phyloP scores from a whole-genome alignment of 2,888 invertebrate species.

The Sphinx pinastri region DNA sequence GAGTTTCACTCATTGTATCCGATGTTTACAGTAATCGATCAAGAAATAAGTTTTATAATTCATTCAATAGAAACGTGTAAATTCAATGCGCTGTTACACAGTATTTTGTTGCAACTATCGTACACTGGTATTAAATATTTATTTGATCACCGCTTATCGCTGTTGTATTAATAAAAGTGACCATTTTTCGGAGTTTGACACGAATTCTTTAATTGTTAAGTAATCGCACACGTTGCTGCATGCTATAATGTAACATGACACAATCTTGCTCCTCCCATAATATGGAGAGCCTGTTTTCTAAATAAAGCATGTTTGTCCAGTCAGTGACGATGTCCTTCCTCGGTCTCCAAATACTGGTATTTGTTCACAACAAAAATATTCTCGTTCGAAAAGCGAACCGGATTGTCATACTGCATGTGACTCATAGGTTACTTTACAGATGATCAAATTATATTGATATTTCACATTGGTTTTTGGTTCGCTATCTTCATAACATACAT shows the following conservation, averaged over 20 bases:
- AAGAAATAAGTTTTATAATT: conserved; percentile 52
- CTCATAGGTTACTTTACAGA: conserved; percentile 15
- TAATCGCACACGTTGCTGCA: conserved; percentile 32
- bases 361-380: conserved; percentile 27
- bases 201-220: background rate
- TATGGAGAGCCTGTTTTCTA: conserved; percentile 42
- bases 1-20: background rate
- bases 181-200: background rate
- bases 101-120: background rate
- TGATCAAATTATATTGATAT: conserved; percentile 7
- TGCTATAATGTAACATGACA: conserved; percentile 43
- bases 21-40: conserved; percentile 45
- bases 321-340: conserved; percentile 29
- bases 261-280: conserved; percentile 38
- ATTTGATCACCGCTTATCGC: background rate
- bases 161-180: background rate
- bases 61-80: conserved; percentile 43
- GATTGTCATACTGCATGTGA: conserved; percentile 14
- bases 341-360: conserved; percentile 26
- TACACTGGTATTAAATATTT: background rate
- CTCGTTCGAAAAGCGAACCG: conserved; percentile 13
- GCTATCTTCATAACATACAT: background rate
- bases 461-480: conserved; percentile 14
- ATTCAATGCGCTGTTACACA: conserved; percentile 18
- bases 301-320: conserved; percentile 43